These are phyloP conservation scores for Crepidodera aurea DNA, from an alignment of 2,888 invertebrate genomes.

Conservation along the genomic window DNA sequence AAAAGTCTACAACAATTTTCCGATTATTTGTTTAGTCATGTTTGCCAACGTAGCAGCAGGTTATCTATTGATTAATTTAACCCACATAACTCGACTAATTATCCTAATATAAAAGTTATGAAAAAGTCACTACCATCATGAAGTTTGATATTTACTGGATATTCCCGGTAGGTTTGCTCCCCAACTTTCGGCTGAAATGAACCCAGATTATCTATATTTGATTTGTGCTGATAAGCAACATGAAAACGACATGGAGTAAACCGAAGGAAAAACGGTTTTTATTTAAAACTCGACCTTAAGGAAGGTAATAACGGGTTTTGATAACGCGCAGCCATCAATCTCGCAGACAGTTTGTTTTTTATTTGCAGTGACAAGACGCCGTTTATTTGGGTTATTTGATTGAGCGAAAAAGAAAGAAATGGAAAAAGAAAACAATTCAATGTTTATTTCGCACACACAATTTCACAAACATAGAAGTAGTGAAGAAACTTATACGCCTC, in stretches of 20 bases:
- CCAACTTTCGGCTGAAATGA: slow-evolving; percentile 3
- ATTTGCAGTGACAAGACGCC: slow-evolving; percentile 6
- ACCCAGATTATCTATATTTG: slow-evolving; percentile 24
- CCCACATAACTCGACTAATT: no score
- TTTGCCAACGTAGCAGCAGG: no score
- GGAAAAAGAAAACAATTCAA: background rate
- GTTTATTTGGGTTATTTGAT: slow-evolving; percentile 1
- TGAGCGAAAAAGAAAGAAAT: background rate
- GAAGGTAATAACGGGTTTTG: slow-evolving; percentile 15
- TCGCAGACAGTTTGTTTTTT: slow-evolving; percentile 6
- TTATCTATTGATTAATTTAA: no score
- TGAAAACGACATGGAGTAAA: slow-evolving; percentile 19
- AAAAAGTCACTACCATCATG: background rate
- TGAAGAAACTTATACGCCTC: no score
- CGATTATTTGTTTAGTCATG: no score
- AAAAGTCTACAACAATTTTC: no score
- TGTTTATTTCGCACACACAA: slow-evolving; percentile 4
- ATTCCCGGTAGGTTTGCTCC: background rate
- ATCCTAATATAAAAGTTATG: no score
- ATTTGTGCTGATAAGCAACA: slow-evolving; percentile 21
- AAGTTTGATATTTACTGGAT: background rate
- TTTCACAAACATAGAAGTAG: background rate
- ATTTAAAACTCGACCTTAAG: slow-evolving; percentile 10
- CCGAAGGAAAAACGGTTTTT: slow-evolving; percentile 9
- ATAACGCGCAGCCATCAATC: slow-evolving; percentile 10